Conservation (phyloP, 2,113 vertebrate genomes). For the Chlamydotis undulata region DNA sequence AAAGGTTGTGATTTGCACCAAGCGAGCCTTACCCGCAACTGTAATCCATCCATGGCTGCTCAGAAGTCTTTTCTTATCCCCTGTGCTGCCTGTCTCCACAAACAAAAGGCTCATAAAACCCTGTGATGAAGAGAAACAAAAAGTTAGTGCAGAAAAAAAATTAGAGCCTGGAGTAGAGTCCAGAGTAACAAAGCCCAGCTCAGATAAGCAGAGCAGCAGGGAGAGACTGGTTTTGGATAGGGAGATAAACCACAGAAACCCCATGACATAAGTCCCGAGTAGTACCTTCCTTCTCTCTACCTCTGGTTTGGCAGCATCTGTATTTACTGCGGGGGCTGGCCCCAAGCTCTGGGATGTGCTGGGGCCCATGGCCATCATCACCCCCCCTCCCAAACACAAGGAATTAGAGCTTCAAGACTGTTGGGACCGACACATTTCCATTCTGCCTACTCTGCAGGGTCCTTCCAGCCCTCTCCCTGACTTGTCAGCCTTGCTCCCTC, state of each 20-base stretch:
- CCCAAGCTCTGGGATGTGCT: not conserved
- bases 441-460: not conserved
- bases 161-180: not conserved
- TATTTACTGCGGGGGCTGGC: not conserved
- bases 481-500: not conserved
- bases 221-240: not conserved
- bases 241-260: not conserved
- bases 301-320: not conserved
- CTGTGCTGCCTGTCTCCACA: not conserved
- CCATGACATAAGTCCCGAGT: not conserved
- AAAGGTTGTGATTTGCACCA: not conserved
- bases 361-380: not conserved
- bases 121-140: not conserved
- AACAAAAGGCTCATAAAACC: not conserved
- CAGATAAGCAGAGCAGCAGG: not conserved
- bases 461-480: not conserved
- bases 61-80: not conserved
- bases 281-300: not conserved
- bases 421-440: not conserved
- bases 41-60: slow-evolving; percentile 54
- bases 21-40: slow-evolving; percentile 48
- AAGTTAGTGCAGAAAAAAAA: not conserved
- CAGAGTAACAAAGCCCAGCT: not conserved
- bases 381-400: no score
- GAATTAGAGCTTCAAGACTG: not conserved